Evolutionary conservation across 1,140 invertebrate species (phyloP), one percentile per base, ranked within the genome.

Genomic region (Nasonia vitripennis): DNA sequence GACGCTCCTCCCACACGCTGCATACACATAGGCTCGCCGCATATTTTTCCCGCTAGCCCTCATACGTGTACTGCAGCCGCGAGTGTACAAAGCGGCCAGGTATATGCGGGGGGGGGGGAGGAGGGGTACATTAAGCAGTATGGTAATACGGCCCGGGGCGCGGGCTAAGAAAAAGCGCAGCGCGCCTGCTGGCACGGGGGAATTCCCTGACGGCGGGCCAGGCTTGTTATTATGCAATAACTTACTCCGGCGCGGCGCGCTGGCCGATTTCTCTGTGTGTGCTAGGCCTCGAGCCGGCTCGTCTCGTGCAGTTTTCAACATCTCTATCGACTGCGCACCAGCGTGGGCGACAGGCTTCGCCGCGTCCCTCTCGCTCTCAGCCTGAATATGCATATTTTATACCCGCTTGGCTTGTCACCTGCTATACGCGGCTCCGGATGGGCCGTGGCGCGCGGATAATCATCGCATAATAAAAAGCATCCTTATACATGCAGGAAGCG

Each of bases 201-300:
- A 91, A 83, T 88, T 78, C 55, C 23, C 71, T 48, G 55, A 37
- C 34, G 74, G 27, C 37, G 84, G 85, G 87, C 87, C 89, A 88
- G 88, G 87, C 91, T 92, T 93, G 91, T 93, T 92, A 93, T 93
- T 93, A 93, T 93, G 92, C 91, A 92, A 93, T 93, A 93, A 93
- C 89, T 93, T 93, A 92, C 87, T 86, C 88, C 75, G 83, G 85
- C 80, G 75, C 79, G 37, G 37, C 37, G 9, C 41, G 81, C 83
- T 77, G 17, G 34, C 78, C 23, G 37, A 27, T 82, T 81, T 81
- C 41, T 27, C 27, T 27, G 27, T 79, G 11, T 1, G 0, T 37
- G 10, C 48, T 74, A 51, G 80, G 67, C 51, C 81, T 55, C 41
- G 23, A 23, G 27, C 41, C 48, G 27, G 51, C 9, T 45, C 17